Base-by-base conservation (phyloP, 2,797 vertebrate genomes). In the Kryptopterus vitreolus region DNA sequence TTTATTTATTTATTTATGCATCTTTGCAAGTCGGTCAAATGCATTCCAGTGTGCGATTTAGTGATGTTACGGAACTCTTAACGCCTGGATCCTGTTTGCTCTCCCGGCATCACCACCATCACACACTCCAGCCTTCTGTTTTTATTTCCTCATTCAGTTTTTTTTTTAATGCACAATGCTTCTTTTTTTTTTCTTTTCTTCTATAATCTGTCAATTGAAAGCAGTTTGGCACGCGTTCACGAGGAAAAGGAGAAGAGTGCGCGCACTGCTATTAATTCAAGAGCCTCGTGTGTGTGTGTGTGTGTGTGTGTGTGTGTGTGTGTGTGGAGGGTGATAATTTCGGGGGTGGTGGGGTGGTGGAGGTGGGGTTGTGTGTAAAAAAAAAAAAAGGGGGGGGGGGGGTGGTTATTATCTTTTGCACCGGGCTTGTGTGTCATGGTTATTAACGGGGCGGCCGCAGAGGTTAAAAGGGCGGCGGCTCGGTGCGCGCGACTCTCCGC, bases 391-490 rank as follows among this genome's bases (percentile, higher is more conserved):
- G n/a, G 33, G 43, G 70, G 46, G n/a, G 50, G 61, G 20, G 72
- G 55, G 58, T 62, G 55, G 9, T 58, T 38, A 73, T 29, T 61
- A 71, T 77, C 50, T 65, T 59, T 38, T 70, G 38, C 73, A 29
- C 72, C 29, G 46, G 69, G 80, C 81, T 84, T 46, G 72, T 75
- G n/a, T 87, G 88, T 86, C 86, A 87, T 86, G 78, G 84, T 85
- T 76, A 61, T 84, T 86, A 85, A 87, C 82, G 80, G 78, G 85
- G 78, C 87, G 80, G 76, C 82, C 66, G 81, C 78, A 68, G 79
- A 78, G 86, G 84, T 87, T 87, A 87, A 87, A 85, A 88, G 81
- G 85, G 82, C 81, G 74, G 80, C 70, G 26, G 72, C 61, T 63
- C 62, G 72, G 69, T 43, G 61, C 46, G 52, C 72, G 66, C 66